Evolutionary conservation across 2,113 vertebrate genomes (phyloP), one percentile per base, ranked within the genome.

Genomic region (Dromas ardeola): DNA sequence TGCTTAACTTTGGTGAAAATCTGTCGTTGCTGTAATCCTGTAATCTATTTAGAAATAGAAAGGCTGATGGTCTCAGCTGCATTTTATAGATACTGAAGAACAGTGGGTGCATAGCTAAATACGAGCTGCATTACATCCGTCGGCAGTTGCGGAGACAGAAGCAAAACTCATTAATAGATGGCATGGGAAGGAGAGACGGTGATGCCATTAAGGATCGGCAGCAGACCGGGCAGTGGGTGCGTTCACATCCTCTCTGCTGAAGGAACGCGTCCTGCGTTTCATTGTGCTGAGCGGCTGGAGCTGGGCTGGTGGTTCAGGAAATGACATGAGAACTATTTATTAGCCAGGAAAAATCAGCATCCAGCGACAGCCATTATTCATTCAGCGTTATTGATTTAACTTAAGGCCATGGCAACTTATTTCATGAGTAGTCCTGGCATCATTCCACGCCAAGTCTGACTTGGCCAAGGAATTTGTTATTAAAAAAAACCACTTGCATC

Each of bases 271-370:
- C 62, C 45, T 43, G 58, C 3, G 2, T 67, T 80, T 85, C 62
- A 25, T 38, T 4, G 3, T 43, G 53, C 86, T 13, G 23, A 71
- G 63, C 13, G 49, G n/a, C 50, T 58, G 61, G 55, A 53, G 18
- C 25, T 61, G 67, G 42, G 4, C 27, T 61, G 43, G 49, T 30
- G 56, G 62, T 21, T 79, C 92, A 93, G 88, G 93, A 95, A 91
- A 76, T 40, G 34, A 2, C 70, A 74, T 9, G 32, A 69, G 90
- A 76, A 72, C 94, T 90, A 85, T 91, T 88, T 63, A 72, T 87
- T 49, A 62, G 76, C 77, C 86, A 91, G 93, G 95, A 79, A 93
- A 81, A 50, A 65, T 70, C 79, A 73, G 91, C 90, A 67, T 22
- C 86, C 71, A 63, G 52, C 18, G 8, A 86, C 91, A 73, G 38